Conservation (phyloP, 2,888 invertebrate genomes). For the Ctenicera cuprea region DNA sequence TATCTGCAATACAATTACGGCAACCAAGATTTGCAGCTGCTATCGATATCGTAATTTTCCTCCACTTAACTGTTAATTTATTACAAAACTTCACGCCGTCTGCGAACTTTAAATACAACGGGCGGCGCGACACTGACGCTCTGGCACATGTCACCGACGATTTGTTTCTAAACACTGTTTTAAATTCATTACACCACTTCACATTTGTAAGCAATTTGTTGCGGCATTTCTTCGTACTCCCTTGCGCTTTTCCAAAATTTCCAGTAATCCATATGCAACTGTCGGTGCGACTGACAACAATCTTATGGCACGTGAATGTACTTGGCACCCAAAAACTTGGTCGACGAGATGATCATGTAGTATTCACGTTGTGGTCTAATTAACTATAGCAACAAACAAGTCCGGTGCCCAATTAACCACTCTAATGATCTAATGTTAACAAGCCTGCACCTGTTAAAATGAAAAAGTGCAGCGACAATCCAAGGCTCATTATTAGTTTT, state of each 20-base stretch:
- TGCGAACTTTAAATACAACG: conserved; percentile 8
- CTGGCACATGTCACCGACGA: conserved; percentile 34
- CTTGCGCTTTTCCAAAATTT: neutral
- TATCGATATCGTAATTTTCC: conserved; percentile 28
- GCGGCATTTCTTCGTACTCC: neutral
- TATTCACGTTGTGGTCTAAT: conserved; percentile 17
- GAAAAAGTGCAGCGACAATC: neutral
- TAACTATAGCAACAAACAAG: conserved; percentile 1
- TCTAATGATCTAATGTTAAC: neutral
- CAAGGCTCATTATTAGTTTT: neutral
- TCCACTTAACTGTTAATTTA: conserved; percentile 30
- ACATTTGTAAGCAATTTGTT: conserved; percentile 36
- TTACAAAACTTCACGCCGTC: conserved; percentile 33
- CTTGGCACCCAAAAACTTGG: neutral
- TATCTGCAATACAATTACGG: conserved; percentile 7
- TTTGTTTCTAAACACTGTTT: conserved; percentile 35
- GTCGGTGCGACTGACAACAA: neutral
- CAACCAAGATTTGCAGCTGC: conserved; percentile 9
- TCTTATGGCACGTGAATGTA: neutral
- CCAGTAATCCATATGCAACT: no score
- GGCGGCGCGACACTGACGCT: neutral
- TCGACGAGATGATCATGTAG: neutral
- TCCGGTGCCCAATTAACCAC: neutral
- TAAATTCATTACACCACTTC: conserved; percentile 35
- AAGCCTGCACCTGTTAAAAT: neutral